Conservation (phyloP, 2,113 vertebrate genomes). For the Megalops atlanticus region DNA sequence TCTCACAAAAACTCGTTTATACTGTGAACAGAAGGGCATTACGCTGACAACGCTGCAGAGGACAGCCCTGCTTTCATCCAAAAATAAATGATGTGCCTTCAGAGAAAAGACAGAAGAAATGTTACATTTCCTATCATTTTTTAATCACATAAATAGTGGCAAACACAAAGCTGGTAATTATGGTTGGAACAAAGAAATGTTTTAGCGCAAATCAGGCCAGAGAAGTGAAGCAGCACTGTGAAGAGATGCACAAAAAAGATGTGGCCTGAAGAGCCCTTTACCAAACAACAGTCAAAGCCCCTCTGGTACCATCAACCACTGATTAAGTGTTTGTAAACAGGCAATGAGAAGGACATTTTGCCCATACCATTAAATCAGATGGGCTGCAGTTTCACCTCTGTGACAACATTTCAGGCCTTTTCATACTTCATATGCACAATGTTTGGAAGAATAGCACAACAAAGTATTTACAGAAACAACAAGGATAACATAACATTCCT, state of each 20-base stretch:
- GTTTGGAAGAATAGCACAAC: neutral
- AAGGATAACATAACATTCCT: neutral
- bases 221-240: neutral
- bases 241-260: neutral
- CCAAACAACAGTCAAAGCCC: neutral
- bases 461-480: neutral
- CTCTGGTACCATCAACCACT: neutral
- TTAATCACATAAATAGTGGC: too few relatives aligned
- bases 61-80: too few relatives aligned
- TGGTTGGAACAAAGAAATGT: neutral
- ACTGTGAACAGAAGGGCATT: too few relatives aligned
- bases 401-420: neutral
- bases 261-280: neutral
- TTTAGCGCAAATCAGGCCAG: neutral
- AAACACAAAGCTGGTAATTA: neutral
- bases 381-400: neutral
- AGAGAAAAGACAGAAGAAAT: too few relatives aligned
- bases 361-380: neutral
- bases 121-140: too few relatives aligned
- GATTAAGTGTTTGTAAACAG: constrained; percentile 6
- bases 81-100: too few relatives aligned
- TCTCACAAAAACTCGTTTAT: too few relatives aligned
- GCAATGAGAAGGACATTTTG: neutral
- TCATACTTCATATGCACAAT: neutral
- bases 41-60: too few relatives aligned